Conservation (phyloP, 2,888 invertebrate genomes). For the Platerodrilus igneus region DNA sequence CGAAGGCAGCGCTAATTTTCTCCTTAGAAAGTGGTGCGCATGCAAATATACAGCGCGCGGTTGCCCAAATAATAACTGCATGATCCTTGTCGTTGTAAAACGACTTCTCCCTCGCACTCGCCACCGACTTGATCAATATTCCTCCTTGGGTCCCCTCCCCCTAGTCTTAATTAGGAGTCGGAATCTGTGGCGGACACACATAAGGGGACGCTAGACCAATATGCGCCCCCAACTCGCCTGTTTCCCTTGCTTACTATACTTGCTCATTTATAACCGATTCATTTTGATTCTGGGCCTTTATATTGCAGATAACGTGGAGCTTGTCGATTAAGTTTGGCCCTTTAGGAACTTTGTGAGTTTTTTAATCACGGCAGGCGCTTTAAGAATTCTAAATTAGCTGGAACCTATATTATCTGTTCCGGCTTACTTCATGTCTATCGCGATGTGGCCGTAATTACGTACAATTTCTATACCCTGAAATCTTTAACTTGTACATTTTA, state of each 20-base stretch:
- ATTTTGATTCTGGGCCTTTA: slow-evolving; percentile 32
- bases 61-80: slow-evolving; percentile 49
- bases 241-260: slow-evolving; percentile 29
- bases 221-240: slow-evolving; percentile 39
- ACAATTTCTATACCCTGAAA: too few relatives aligned
- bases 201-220: slow-evolving; percentile 49
- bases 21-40: slow-evolving; percentile 42
- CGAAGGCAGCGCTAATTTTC: slow-evolving; percentile 38
- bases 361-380: slow-evolving; percentile 14
- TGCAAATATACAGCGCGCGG: slow-evolving; percentile 44
- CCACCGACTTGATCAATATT: slow-evolving; percentile 49
- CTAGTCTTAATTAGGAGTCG: slow-evolving; percentile 80
- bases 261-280: slow-evolving; percentile 39
- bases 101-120: slow-evolving; percentile 36
- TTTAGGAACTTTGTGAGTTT: slow-evolving; percentile 17
- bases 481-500: too few relatives aligned
- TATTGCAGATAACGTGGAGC: slow-evolving; percentile 21
- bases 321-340: slow-evolving; percentile 22
- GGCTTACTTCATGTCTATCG: too few relatives aligned
- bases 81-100: slow-evolving; percentile 37
- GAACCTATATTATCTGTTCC: too few relatives aligned
- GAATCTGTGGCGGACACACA: slow-evolving; percentile 80
- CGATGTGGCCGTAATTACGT: too few relatives aligned
- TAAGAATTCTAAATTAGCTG: slow-evolving; percentile 4
- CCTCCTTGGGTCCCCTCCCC: slow-evolving; percentile 51